These are phyloP conservation scores for Psilopsiagon aurifrons DNA, from an alignment of 2,113 vertebrate species.

Conservation along the genomic window DNA sequence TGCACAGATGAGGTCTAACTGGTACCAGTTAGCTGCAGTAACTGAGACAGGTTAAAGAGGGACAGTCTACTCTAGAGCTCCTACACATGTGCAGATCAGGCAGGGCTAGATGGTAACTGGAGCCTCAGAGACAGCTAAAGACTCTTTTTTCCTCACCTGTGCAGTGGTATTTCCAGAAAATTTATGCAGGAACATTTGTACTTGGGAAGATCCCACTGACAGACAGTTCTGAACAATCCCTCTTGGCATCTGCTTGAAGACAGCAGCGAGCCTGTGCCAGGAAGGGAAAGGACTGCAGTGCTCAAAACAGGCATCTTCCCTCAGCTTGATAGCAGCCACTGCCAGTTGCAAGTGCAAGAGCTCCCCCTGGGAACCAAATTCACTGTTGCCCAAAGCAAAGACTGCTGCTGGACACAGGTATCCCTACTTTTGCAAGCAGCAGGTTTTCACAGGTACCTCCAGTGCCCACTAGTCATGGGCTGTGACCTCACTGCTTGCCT, in stretches of 20 bases:
- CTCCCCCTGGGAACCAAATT: neutral
- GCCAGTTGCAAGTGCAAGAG: rapidly evolving
- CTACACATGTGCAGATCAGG: rapidly evolving
- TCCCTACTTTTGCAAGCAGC: rapidly evolving
- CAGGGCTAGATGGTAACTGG: rapidly evolving
- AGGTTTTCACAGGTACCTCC: neutral
- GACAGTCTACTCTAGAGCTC: neutral
- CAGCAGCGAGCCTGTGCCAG: neutral
- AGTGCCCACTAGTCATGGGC: rapidly evolving
- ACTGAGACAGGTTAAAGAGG: neutral
- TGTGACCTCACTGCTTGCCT: neutral
- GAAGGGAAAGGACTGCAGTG: no score
- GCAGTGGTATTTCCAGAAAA: neutral
- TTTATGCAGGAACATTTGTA: rapidly evolving
- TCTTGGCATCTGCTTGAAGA: neutral
- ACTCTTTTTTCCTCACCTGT: neutral
- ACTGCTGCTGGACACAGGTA: neutral
- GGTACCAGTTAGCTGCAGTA: neutral
- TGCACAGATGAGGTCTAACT: rapidly evolving
- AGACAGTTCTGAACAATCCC: neutral
- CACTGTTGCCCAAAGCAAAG: neutral
- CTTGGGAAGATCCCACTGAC: neutral
- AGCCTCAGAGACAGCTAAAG: rapidly evolving
- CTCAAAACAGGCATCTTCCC: rapidly evolving
- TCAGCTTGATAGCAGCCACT: rapidly evolving